Percentiles rank a stretch among this genome's conserved stretches.
Conservation (phyloP, 64 coral and sea anemone species). For the Anthopleura sola region DNA sequence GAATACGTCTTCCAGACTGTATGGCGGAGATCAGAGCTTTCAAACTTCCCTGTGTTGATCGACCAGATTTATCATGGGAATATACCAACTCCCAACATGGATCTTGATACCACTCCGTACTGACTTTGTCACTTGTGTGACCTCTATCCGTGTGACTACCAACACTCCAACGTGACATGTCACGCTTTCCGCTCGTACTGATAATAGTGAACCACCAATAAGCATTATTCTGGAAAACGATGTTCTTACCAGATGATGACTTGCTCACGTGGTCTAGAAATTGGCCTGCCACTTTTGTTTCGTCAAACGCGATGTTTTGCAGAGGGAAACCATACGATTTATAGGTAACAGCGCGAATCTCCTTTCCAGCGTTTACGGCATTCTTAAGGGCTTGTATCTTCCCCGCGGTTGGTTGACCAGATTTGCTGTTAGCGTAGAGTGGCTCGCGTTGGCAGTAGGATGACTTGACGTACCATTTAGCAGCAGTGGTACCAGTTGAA, state of each 20-base stretch:
- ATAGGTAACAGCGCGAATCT: slow-evolving; percentile 56
- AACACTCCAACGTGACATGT: slow-evolving; percentile 93
- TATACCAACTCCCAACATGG: slow-evolving; percentile 65
- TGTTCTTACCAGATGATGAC: background rate
- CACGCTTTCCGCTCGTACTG: slow-evolving; percentile 71
- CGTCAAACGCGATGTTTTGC: slow-evolving; percentile 55
- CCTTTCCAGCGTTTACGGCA: slow-evolving; percentile 45
- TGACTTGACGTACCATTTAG: slow-evolving; percentile 64
- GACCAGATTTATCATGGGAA: slow-evolving; percentile 58
- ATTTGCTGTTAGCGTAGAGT: slow-evolving; percentile 40
- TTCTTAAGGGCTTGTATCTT: slow-evolving; percentile 22
- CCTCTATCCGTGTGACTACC: slow-evolving; percentile 59
- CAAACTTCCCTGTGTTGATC: slow-evolving; percentile 19
- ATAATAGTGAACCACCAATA: slow-evolving; percentile 83
- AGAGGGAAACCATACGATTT: slow-evolving; percentile 40
- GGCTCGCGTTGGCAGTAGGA: slow-evolving; percentile 19
- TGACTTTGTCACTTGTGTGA: slow-evolving; percentile 60
- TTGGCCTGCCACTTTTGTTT: slow-evolving; percentile 39
- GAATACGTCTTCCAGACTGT: slow-evolving; percentile 65
- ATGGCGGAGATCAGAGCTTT: slow-evolving; percentile 45
- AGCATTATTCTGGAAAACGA: slow-evolving; percentile 57
- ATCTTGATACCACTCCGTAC: slow-evolving; percentile 73
- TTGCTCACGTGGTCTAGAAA: slow-evolving; percentile 75
- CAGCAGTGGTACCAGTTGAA: slow-evolving; percentile 21
- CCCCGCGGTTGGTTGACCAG: slow-evolving; percentile 36